Percentiles rank a stretch among this genome's conserved stretches.
Evolutionary conservation across 2,797 vertebrate species (phyloP).

Genomic region (Danio albolineatus): DNA sequence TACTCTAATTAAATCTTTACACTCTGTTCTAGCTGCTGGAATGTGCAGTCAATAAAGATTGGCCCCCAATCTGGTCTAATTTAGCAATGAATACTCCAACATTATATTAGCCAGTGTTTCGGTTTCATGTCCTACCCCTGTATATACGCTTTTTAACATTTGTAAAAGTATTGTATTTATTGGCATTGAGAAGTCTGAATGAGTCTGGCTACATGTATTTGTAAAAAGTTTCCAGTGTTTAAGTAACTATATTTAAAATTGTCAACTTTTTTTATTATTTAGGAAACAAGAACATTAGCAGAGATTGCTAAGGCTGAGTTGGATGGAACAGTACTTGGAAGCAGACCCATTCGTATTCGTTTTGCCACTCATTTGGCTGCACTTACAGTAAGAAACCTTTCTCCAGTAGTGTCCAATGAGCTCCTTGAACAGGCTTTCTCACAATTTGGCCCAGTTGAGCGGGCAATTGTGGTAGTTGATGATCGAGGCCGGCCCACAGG

Average conservation of each 20-base stretch:
- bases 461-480: conserved; percentile 93
- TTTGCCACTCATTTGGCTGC: conserved; percentile 93
- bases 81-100: too few species aligned
- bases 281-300: conserved; percentile 95
- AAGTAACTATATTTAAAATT: background rate
- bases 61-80: too few species aligned
- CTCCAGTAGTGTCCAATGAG: conserved; percentile 95
- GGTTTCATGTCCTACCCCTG: background rate
- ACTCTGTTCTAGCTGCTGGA: too few species aligned
- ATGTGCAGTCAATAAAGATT: too few species aligned
- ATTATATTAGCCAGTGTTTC: too few species aligned
- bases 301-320: conserved; percentile 97
- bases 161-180: background rate
- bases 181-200: background rate
- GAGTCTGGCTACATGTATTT: background rate
- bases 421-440: conserved; percentile 95
- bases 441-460: conserved; percentile 93
- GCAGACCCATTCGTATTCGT: conserved; percentile 90
- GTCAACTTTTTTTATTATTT: conserved; percentile 47
- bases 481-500: conserved; percentile 93
- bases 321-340: conserved; percentile 91
- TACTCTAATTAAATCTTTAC: too few species aligned
- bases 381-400: conserved; percentile 91
- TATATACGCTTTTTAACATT: background rate
- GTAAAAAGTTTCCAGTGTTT: background rate